Evolutionary conservation across 2,113 vertebrate genomes (phyloP), one percentile per base, ranked within the genome.

Genomic region (Athene noctua): DNA sequence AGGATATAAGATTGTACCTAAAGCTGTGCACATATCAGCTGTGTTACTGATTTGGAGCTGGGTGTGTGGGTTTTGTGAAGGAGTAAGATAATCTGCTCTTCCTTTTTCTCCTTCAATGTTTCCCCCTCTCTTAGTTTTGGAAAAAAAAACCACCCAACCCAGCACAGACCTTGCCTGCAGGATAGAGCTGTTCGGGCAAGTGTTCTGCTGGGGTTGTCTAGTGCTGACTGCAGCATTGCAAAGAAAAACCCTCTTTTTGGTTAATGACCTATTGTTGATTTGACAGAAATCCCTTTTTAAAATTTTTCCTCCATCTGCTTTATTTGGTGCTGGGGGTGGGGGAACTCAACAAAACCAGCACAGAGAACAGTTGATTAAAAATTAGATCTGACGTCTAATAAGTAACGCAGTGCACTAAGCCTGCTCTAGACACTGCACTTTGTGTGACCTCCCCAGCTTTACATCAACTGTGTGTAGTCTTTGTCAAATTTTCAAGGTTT

Each of bases 31-130:
- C 77, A 27, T 58, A 65, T 72, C 66, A 85, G 66, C 94, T 92
- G 80, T 47, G 66, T 61, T 62, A 30, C 84, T 82, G 87, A 80
- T 70, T 89, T 52, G 91, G 93, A 91, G 74, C 80, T 62, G 84
- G 38, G 13, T 70, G 87, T 88, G 92, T 97, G 95, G 80, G 87
- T 91, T 97, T 95, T 96, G 66, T 95, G 96, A 90, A 94, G 96
- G 96, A 93, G 88, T 55, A 86, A 86, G 71, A 94, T 90, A 90
- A 96, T 89, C 87, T 96, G 84, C 66, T 91, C 42, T 85, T 68
- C 78, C 36, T 47, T 95, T 77, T 94, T 72, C 11, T 42, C 55
- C 74, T 44, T 80, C 93, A 65, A 0, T 42, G 25, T 73, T 95
- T 59, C 6, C 40, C 29, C 51, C 11, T 18, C 66, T 85, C 46